Evolutionary conservation across 2,113 vertebrate species (phyloP).

Genomic region (Alectura lathami): DNA sequence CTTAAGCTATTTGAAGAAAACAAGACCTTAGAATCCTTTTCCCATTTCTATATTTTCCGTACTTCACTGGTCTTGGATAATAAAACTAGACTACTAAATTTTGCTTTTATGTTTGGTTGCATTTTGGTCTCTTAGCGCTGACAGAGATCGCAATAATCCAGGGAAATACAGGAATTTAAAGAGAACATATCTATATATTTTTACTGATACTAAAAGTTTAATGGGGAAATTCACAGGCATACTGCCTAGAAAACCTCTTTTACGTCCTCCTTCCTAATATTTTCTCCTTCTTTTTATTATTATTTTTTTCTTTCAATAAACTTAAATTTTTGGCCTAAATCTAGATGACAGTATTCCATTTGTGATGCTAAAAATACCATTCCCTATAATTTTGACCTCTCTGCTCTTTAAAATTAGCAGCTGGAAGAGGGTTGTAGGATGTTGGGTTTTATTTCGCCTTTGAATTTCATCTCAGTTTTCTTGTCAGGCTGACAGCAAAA

Average conservation of each 20-base stretch:
- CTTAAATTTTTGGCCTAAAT: neutral
- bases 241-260: neutral
- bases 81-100: neutral
- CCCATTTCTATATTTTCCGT: neutral
- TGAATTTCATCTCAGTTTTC: neutral
- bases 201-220: neutral
- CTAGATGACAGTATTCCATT: neutral
- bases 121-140: neutral
- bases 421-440: no score
- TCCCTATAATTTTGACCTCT: neutral
- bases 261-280: conserved; percentile 2
- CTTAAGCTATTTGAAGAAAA: neutral
- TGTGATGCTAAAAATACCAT: neutral
- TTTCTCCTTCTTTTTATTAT: neutral
- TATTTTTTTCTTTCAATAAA: neutral
- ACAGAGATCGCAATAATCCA: neutral
- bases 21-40: neutral
- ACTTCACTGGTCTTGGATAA: neutral
- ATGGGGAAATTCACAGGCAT: neutral
- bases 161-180: neutral
- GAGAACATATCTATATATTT: neutral
- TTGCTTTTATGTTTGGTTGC: neutral
- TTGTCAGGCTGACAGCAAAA: neutral
- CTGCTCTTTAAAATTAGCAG: neutral
- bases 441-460: neutral